Evolutionary conservation across 2,113 vertebrate species (phyloP).

Genomic region (Ophiodon elongatus): DNA sequence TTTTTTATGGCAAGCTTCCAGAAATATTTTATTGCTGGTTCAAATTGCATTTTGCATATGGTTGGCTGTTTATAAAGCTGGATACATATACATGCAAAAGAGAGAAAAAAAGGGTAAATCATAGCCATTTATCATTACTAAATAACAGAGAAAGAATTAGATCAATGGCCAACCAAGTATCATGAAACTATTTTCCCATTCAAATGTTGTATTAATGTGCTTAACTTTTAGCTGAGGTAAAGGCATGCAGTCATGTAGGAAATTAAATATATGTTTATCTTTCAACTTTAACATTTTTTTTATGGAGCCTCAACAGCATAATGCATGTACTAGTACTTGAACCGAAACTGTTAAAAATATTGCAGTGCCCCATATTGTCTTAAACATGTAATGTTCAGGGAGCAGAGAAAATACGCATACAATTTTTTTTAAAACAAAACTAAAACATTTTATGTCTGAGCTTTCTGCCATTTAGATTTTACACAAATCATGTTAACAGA

Average conservation of each 20-base stretch:
- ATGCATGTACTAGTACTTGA: not conserved
- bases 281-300: not conserved
- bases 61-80: not conserved
- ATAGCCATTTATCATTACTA: not conserved
- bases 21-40: not conserved
- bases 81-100: not conserved
- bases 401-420: not conserved
- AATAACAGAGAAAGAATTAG: not conserved
- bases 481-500: constrained; percentile 24
- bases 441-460: constrained; percentile 8
- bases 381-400: constrained; percentile 20
- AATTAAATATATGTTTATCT: not conserved
- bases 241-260: not conserved
- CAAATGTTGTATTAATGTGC: not conserved
- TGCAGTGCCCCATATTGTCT: not conserved
- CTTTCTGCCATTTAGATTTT: constrained; percentile 24
- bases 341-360: not conserved
- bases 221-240: not conserved
- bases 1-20: not conserved
- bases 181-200: not conserved
- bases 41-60: not conserved
- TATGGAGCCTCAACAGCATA: not conserved
- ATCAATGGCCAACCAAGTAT: not conserved
- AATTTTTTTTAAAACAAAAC: not conserved
- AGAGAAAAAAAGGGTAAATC: not conserved